Evolutionary conservation across 2,888 invertebrate species (phyloP).

Genomic region (Oligia fasciuncula): DNA sequence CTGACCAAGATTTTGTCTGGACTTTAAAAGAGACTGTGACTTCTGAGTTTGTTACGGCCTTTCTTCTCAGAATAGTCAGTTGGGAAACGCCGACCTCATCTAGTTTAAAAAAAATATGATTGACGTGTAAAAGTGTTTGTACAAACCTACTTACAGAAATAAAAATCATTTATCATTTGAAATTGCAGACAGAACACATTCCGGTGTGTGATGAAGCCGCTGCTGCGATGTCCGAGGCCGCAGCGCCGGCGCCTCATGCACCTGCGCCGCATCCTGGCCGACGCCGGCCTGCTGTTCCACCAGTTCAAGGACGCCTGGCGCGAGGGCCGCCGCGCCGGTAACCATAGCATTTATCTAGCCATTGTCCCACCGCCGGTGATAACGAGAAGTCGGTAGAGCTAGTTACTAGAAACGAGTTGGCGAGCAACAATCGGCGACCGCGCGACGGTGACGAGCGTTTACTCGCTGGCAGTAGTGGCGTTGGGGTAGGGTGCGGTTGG

Average conservation of each 20-base stretch:
- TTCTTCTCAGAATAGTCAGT: too few species aligned
- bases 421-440: background rate
- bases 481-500: too few species aligned
- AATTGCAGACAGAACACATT: conserved; percentile 31
- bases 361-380: background rate
- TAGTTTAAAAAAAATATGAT: too few species aligned
- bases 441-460: background rate
- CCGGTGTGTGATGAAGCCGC: conserved; percentile 1
- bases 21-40: too few species aligned
- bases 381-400: background rate
- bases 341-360: background rate
- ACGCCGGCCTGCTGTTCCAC: conserved; percentile 25
- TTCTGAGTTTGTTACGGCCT: too few species aligned
- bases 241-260: background rate
- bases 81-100: too few species aligned
- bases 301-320: conserved; percentile 35
- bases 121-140: too few species aligned
- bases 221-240: background rate
- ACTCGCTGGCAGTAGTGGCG: background rate
- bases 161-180: too few species aligned
- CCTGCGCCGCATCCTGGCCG: conserved; percentile 17
- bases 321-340: conserved; percentile 19
- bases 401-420: background rate
- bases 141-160: too few species aligned
- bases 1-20: too few species aligned